phyloP scores from a whole-genome alignment of 1,140 invertebrate genomes.

The Geopemphigus sp. region DNA sequence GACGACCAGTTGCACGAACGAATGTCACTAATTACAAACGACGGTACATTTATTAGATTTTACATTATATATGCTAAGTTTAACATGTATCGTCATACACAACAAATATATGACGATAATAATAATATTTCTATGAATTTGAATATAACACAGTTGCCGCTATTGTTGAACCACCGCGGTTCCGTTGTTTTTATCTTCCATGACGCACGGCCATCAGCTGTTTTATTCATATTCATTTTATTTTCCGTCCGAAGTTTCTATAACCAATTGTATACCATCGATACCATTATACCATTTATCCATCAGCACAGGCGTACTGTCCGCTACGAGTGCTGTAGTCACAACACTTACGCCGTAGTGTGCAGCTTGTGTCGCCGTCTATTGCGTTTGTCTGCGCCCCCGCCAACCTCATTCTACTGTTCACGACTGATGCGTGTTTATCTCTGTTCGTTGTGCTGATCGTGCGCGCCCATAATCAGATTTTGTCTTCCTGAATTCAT shows the following conservation, averaged over 20 bases:
- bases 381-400: neutral
- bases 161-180: too few species aligned
- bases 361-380: neutral
- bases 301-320: neutral
- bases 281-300: slow-evolving; percentile 31
- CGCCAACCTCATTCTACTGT: neutral
- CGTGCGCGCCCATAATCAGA: neutral
- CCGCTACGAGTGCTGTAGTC: neutral
- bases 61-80: too few species aligned
- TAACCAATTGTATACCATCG: neutral
- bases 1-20: too few species aligned
- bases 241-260: neutral
- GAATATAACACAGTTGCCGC: neutral
- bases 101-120: too few species aligned
- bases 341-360: neutral
- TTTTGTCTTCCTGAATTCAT: neutral
- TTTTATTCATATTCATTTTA: neutral
- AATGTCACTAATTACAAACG: too few species aligned
- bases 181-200: neutral
- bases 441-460: neutral
- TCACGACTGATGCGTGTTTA: neutral
- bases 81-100: too few species aligned
- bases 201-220: neutral
- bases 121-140: neutral
- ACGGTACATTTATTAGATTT: too few species aligned